Base-by-base conservation (phyloP, 2,797 vertebrate genomes). In the Aphelocoma californica region DNA sequence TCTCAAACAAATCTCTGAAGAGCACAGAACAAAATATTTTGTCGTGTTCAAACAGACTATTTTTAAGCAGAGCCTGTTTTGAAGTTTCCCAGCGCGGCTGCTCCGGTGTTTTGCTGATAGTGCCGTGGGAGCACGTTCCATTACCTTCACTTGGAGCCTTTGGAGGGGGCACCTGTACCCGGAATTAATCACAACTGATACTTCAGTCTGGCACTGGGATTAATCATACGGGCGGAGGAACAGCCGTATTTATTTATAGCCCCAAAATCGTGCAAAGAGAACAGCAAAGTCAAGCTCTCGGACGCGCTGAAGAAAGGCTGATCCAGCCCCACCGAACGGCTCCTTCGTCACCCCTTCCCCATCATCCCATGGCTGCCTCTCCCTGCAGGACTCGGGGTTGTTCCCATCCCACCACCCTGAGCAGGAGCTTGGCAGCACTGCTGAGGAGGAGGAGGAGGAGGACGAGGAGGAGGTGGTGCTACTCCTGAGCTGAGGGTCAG, bases 21-120 rank as follows among this genome's bases (percentile, higher is more conserved):
- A 81, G 34, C 34, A 44, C 34, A 11, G 58, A 87, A 86, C 17
- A 48, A 69, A 90, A 48, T 36, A 62, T 50, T 90, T 95, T 84
- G 70, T 96, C 70, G 2, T 3, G n/a, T 83, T 86, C 81, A 57
- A 93, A 69, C 70, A 92, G 64, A 7, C n/a, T 95, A 36, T 87
- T 96, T 90, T 95, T 80, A 90, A 92, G 78, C 88, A 80, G 77
- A 61, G 67, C 12, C 54, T 90, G 93, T 86, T 96, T 80, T 87
- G 86, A 94, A 96, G 95, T 51, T 67, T 10, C 79, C 72, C 66
- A 58, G 85, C 2, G 7, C 3, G 48, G 64, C 51, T 44, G 70
- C 75, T 65, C 26, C 0, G 7, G 79, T 72, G 36, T 71, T 75
- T 81, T 70, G 93, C 86, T 78, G 94, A 96, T 88, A 95, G 89